Evolutionary conservation across 1,140 invertebrate species (phyloP), one percentile per base, ranked within the genome.

Genomic region (Drosophila navojoa): DNA sequence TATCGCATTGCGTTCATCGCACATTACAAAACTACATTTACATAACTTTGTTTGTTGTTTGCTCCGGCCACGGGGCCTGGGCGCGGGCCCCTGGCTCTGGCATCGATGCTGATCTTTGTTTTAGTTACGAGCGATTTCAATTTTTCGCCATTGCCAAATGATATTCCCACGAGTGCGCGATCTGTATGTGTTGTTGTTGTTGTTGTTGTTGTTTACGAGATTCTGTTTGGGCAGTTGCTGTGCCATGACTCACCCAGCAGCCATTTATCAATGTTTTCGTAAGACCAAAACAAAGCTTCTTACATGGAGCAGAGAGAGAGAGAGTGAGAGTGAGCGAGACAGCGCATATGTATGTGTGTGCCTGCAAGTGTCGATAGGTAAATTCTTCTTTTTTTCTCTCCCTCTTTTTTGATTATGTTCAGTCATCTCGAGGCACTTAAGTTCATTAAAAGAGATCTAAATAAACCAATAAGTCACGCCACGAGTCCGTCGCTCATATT

Each of bases 381-480:
- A 74, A 70, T 53, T 70, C 0, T 32, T 0, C 9, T 32, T 74
- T 45, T 52, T 67, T 58, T 70, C 0, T 32, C n/a, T n/a, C n/a
- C n/a, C n/a, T n/a, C 1, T 32, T 32, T 74, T 59, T 52, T 70
- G 74, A 87, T 82, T 85, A 76, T 85, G 81, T 74, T 86, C 77
- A 53, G 79, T 80, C 81, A 85, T 85, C 77, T 86, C 63, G 63
- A 72, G 69, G 60, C 76, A 86, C 82, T 86, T 79, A 81, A 86
- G 73, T 86, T 86, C 81, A 86, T 86, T 86, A 87, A 87, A 87
- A 79, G 84, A 86, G 81, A 86, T 87, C 81, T 82, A 82, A 86
- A 86, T 87, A 87, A 89, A 87, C 82, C 82, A 87, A 87, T 87
- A 87, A 82, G 81, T 86, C 81, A 86, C 82, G 82, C 81, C 81